phyloP scores from a whole-genome alignment of 2,113 vertebrate species.

The Clarias batrachus region DNA sequence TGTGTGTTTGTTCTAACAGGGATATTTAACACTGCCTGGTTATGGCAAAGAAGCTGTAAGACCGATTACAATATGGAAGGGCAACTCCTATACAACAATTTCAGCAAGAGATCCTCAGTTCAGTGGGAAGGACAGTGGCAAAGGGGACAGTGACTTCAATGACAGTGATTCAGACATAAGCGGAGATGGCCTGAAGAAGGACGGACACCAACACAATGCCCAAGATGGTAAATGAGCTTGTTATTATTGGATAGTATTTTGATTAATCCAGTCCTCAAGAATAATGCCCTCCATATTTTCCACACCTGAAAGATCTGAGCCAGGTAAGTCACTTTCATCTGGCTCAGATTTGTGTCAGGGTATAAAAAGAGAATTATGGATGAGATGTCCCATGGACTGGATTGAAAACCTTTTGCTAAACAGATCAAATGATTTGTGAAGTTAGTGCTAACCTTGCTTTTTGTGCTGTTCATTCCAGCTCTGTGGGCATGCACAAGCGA shows the following conservation, averaged over 20 bases:
- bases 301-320: background rate
- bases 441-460: background rate
- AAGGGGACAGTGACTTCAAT: slow-evolving; percentile 97
- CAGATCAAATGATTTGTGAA: background rate
- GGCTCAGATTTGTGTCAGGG: background rate
- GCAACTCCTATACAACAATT: slow-evolving; percentile 91
- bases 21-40: slow-evolving; percentile 79
- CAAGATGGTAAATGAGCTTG: slow-evolving; percentile 79
- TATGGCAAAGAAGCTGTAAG: slow-evolving; percentile 83
- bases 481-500: slow-evolving; percentile 96
- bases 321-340: background rate
- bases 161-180: slow-evolving; percentile 97
- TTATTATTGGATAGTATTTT: background rate
- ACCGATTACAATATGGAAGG: slow-evolving; percentile 91
- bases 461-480: slow-evolving; percentile 65
- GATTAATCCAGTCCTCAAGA: background rate
- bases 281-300: background rate
- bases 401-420: background rate
- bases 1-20: slow-evolving; percentile 64
- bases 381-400: background rate
- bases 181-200: slow-evolving; percentile 88
- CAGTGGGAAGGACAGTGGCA: slow-evolving; percentile 96
- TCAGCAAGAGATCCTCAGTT: slow-evolving; percentile 88
- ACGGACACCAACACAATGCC: slow-evolving; percentile 80
- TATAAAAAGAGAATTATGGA: background rate